phyloP scores from a whole-genome alignment of 2,888 invertebrate genomes.

The Sesamia inferens region DNA sequence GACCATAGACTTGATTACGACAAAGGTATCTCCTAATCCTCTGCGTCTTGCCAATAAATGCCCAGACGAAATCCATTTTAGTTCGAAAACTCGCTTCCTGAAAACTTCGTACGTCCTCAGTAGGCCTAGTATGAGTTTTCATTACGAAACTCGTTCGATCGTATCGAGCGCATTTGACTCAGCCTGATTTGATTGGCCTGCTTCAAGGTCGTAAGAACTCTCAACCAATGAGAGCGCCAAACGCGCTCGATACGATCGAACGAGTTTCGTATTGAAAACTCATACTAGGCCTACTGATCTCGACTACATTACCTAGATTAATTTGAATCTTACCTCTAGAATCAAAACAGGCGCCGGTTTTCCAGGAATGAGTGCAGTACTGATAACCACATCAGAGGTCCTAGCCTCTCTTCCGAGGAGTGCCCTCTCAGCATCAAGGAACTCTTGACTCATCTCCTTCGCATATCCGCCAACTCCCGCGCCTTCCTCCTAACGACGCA shows the following conservation, averaged over 20 bases:
- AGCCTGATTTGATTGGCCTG: too few species aligned
- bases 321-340: constrained; percentile 90
- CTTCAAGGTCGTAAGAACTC: too few species aligned
- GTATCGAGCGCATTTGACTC: too few species aligned
- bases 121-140: too few species aligned
- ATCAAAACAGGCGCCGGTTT: constrained; percentile 95
- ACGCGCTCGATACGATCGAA: too few species aligned
- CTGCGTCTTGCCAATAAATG: background rate
- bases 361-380: constrained; percentile 97
- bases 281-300: too few species aligned
- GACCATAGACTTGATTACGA: too few species aligned
- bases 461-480: constrained; percentile 92
- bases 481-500: constrained; percentile 91
- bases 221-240: too few species aligned
- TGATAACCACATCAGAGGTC: constrained; percentile 96
- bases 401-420: constrained; percentile 96
- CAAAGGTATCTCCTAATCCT: too few species aligned
- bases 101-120: too few species aligned
- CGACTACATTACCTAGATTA: background rate
- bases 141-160: too few species aligned
- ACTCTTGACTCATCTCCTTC: constrained; percentile 96
- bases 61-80: background rate
- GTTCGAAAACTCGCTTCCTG: background rate
- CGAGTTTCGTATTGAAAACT: too few species aligned
- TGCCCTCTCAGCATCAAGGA: constrained; percentile 95